Evolutionary conservation across 2,113 vertebrate species (phyloP), one percentile per base, ranked within the genome.

Genomic region (Labrus mixtus): DNA sequence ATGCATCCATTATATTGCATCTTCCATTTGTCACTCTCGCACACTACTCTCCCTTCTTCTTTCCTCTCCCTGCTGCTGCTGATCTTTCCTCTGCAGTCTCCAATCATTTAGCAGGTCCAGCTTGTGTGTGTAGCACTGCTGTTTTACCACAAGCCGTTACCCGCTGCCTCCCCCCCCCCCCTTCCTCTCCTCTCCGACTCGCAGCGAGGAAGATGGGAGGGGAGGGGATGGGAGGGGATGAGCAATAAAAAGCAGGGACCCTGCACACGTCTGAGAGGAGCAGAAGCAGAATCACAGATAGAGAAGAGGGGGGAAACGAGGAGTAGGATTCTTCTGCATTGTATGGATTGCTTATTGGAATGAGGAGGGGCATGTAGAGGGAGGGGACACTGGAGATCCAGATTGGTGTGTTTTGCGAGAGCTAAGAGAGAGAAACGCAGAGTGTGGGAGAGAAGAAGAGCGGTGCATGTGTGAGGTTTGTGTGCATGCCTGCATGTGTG

Each of bases 201-300:
- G n/a, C 56, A 62, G 75, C 60, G 66, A 81, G 89, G 71, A 80
- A 65, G 74, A 82, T 73, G 78, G 78, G 81, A 85, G 78, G 69
- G 81, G 68, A 79, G 64, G 53, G 57, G 68, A 73, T 69, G 58
- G 74, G 74, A 80, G 85, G 85, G 70, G 82, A 85, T 75, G 89
- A 89, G 91, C 85, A 78, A 88, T 91, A 91, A 90, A 89, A 81
- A 90, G 79, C 85, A 77, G 80, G 75, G 82, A 91, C 83, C 73
- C 76, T 82, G 82, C 65, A 82, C 79, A 78, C n/a, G 62, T 84
- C 81, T 81, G 86, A 89, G 78, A 83, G 82, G 78, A 78, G 83
- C 73, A 82, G 81, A 45, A 63, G 71, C 62, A 65, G 66, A 68
- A 41, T 43, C n/a, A 50, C 46, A 50, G 16, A 50, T 19, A 50